A percentile compares a stretch with the other conserved stretches of the same genome.
Evolutionary conservation across 2,888 invertebrate genomes (phyloP).

Genomic region (Chloroclystis v-ata): DNA sequence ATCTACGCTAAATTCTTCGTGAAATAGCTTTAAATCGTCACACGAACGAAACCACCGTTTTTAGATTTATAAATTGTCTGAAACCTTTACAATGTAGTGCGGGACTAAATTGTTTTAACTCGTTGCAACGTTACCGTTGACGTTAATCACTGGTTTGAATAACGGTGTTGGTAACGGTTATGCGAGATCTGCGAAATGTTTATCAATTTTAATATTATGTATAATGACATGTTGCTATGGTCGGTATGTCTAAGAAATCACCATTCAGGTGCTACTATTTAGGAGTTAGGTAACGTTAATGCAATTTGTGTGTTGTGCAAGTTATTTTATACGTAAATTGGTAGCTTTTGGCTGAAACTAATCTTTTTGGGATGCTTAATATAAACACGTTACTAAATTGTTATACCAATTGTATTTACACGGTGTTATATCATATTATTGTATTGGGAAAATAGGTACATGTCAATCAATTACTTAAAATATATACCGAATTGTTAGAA

Average conservation of each 20-base stretch:
- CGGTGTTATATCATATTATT: no score
- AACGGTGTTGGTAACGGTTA: background rate
- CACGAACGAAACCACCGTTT: conserved; percentile 73
- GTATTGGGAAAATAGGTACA: no score
- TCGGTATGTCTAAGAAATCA: conserved; percentile 42
- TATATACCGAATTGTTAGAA: no score
- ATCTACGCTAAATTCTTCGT: conserved; percentile 29
- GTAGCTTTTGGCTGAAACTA: conserved; percentile 37
- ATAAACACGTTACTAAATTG: no score
- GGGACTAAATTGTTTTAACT: conserved; percentile 47
- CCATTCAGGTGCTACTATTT: conserved; percentile 71
- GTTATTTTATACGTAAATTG: conserved; percentile 34
- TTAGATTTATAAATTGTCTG: conserved; percentile 50
- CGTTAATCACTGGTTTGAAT: conserved; percentile 3
- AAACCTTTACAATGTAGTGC: conserved; percentile 52
- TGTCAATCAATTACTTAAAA: no score
- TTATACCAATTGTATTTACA: no score
- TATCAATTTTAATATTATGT: conserved; percentile 34
- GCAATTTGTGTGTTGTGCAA: conserved; percentile 30
- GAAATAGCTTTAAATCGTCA: conserved; percentile 71
- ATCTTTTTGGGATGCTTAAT: conserved; percentile 20
- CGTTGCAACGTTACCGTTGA: conserved; percentile 11
- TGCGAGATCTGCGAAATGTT: conserved; percentile 26
- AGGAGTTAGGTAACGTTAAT: conserved; percentile 44
- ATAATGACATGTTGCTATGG: conserved; percentile 48